Percentiles rank a stretch among this genome's conserved stretches.
Conservation (phyloP, 1,140 invertebrate genomes). For the Aphis gossypii region DNA sequence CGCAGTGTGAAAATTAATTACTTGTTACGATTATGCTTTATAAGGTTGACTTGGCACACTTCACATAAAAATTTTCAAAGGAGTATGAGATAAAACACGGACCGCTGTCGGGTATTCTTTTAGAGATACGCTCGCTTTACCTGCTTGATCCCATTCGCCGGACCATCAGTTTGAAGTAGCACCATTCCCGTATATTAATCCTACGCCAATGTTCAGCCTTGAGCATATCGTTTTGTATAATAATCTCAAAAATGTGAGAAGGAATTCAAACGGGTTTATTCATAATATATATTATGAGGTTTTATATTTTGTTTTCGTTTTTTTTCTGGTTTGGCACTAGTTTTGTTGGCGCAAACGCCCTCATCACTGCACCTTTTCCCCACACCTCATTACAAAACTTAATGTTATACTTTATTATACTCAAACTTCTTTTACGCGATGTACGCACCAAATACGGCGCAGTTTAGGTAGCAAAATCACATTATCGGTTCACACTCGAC, state of each 20-base stretch:
- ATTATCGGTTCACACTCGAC: neutral
- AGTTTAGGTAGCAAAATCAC: neutral
- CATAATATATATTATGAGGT: neutral
- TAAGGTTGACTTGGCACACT: neutral
- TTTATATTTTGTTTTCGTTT: neutral
- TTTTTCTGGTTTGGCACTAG: neutral
- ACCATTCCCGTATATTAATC: neutral
- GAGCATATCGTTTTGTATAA: neutral
- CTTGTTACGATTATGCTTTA: slow-evolving; percentile 29
- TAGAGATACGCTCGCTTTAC: neutral
- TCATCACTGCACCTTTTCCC: neutral
- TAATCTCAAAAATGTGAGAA: neutral
- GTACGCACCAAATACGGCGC: neutral
- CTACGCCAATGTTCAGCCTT: neutral
- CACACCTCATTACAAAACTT: neutral
- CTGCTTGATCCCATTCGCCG: neutral
- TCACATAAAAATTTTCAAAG: neutral
- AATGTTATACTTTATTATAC: too few species aligned
- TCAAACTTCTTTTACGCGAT: neutral
- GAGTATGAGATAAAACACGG: neutral
- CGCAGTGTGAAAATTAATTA: slow-evolving; percentile 16
- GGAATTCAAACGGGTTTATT: neutral
- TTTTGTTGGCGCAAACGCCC: neutral
- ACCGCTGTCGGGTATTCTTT: neutral
- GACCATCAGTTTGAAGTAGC: too few species aligned